These are phyloP conservation scores for Agriopis aurantiaria DNA, from an alignment of 2,888 invertebrate genomes.

Conservation along the genomic window DNA sequence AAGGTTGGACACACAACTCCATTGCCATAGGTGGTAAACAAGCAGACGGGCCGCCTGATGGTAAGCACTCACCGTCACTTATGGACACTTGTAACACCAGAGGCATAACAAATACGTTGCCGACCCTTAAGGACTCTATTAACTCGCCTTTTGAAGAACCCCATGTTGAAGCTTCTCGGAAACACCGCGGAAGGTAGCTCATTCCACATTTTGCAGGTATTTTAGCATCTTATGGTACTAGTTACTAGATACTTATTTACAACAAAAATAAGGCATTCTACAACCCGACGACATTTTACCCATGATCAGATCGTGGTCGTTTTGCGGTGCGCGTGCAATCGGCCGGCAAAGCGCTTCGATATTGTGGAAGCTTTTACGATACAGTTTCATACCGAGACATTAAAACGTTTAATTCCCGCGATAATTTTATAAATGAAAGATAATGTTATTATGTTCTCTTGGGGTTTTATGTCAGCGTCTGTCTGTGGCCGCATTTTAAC, in stretches of 20 bases:
- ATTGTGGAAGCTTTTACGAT: conserved; percentile 21
- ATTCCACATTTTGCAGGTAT: too few relatives aligned
- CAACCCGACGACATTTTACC: conserved; percentile 13
- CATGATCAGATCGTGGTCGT: conserved; percentile 34
- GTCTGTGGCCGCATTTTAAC: conserved; percentile 2
- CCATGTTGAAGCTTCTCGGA: too few relatives aligned
- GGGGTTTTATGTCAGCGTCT: conserved; percentile 17
- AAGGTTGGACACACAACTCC: too few relatives aligned
- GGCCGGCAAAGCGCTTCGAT: conserved; percentile 33
- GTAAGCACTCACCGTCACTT: too few relatives aligned
- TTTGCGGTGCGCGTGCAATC: conserved; percentile 37
- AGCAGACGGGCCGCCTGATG: too few relatives aligned
- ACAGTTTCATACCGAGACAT: neutral
- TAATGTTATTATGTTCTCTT: conserved; percentile 33
- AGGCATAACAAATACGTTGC: too few relatives aligned
- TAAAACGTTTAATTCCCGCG: conserved; percentile 39
- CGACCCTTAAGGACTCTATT: too few relatives aligned
- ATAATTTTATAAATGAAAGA: conserved; percentile 35
- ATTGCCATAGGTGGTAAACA: too few relatives aligned
- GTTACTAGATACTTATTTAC: conserved; percentile 13
- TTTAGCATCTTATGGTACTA: too few relatives aligned
- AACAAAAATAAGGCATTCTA: conserved; percentile 30
- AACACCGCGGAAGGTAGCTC: too few relatives aligned
- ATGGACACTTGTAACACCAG: too few relatives aligned
- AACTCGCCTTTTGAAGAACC: too few relatives aligned